Conservation (phyloP, 2,888 invertebrate species). For the Leptarthrus brevirostris region DNA sequence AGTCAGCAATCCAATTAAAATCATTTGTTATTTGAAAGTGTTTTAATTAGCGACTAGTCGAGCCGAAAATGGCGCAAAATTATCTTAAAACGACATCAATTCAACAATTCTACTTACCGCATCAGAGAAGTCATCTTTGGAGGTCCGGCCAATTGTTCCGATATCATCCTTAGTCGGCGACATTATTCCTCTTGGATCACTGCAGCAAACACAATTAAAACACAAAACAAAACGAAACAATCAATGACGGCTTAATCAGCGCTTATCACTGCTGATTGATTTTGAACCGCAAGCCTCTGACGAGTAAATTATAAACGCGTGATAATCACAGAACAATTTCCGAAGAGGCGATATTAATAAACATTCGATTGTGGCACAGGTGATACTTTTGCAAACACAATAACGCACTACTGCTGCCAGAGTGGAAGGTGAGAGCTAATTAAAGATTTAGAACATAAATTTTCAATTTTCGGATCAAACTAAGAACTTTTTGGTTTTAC, state of each 20-base stretch:
- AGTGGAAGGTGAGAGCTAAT: not conserved
- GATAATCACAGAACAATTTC: slow-evolving; percentile 27
- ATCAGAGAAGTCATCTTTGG: slow-evolving; percentile 49
- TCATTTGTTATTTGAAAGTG: too few species aligned
- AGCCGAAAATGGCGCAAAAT: too few species aligned
- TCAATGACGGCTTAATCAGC: slow-evolving; percentile 1
- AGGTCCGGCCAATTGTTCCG: slow-evolving; percentile 44
- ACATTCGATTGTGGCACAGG: slow-evolving; percentile 6
- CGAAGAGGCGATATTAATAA: not conserved
- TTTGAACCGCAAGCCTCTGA: not conserved
- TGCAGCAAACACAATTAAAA: not conserved
- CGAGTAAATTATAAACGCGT: not conserved
- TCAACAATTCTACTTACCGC: slow-evolving; percentile 41
- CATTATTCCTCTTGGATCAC: slow-evolving; percentile 27
- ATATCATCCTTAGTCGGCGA: slow-evolving; percentile 50
- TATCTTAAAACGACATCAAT: not conserved
- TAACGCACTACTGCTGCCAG: slow-evolving; percentile 47
- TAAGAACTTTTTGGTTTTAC: too few species aligned
- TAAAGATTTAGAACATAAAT: too few species aligned
- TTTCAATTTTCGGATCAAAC: too few species aligned
- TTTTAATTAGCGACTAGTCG: slow-evolving; percentile 7
- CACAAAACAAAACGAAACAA: not conserved
- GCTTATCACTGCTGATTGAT: slow-evolving; percentile 15
- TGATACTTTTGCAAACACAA: slow-evolving; percentile 3
- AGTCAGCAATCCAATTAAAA: too few species aligned